Conservation (phyloP, 2,888 invertebrate genomes). For the Galerucella pusilla region DNA sequence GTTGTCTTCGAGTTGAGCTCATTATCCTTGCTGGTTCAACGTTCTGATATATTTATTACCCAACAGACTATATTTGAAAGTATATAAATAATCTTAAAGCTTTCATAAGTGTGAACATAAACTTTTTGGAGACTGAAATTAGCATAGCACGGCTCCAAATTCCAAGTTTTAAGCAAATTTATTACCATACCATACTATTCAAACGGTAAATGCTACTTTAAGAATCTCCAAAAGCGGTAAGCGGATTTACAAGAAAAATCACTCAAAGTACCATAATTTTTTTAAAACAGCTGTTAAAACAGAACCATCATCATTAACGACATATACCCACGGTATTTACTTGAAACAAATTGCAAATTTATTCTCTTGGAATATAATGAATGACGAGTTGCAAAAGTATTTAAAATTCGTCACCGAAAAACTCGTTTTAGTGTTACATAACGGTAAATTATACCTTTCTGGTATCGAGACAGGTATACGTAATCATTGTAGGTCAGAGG, state of each 20-base stretch:
- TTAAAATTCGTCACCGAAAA: conserved; percentile 15
- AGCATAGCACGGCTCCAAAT: no score
- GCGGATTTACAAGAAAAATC: background rate
- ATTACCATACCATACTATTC: background rate
- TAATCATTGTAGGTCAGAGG: conserved; percentile 26
- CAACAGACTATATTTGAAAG: no score
- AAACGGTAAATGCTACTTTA: background rate
- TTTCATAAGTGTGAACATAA: no score
- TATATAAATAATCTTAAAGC: no score
- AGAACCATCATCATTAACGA: background rate
- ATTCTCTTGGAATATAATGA: background rate
- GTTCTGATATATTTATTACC: no score
- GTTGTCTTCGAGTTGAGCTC: no score
- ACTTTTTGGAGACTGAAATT: no score
- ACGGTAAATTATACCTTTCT: conserved; percentile 3
- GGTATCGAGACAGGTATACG: conserved; percentile 12
- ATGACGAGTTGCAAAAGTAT: conserved; percentile 2
- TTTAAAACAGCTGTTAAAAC: background rate
- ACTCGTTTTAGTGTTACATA: conserved; percentile 11
- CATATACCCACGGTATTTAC: conserved; percentile 2
- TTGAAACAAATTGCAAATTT: background rate
- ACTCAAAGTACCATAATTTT: background rate
- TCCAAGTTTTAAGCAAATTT: background rate
- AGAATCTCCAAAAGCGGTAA: background rate
- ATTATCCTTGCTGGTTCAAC: no score